Percentiles rank a stretch among this genome's conserved stretches.
These are phyloP conservation scores for Leucoma salicis DNA, from an alignment of 2,888 invertebrate genomes.

Conservation along the genomic window DNA sequence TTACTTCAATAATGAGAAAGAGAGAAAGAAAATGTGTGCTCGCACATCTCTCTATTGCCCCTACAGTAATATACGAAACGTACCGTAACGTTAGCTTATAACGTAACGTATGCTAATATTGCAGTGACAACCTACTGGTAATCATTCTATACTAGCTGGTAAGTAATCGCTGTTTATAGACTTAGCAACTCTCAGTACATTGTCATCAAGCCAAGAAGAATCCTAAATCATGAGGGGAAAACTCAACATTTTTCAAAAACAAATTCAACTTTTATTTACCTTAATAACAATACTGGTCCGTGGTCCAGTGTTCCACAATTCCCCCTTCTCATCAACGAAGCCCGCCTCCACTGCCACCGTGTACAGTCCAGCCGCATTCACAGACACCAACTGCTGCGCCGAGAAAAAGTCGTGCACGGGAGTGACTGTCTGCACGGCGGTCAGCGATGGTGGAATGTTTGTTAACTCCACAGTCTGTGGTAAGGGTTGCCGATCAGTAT, in stretches of 20 bases:
- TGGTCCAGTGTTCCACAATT: conserved; percentile 95
- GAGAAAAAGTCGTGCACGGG: conserved; percentile 97
- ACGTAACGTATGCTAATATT: too few species aligned
- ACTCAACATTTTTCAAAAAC: too few species aligned
- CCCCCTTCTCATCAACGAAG: conserved; percentile 91
- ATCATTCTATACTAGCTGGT: too few species aligned
- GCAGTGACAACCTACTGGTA: too few species aligned
- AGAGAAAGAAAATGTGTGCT: too few species aligned
- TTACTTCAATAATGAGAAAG: too few species aligned
- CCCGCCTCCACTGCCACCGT: conserved; percentile 91
- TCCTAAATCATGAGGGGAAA: too few species aligned
- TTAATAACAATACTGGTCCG: conserved; percentile 88
- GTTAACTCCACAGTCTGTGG: conserved; percentile 62
- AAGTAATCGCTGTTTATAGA: neutral
- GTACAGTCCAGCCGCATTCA: conserved; percentile 74
- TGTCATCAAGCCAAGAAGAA: too few species aligned
- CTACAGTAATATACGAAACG: too few species aligned
- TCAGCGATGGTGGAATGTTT: conserved; percentile 64
- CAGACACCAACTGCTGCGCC: conserved; percentile 92
- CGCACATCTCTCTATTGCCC: too few species aligned
- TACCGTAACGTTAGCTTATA: too few species aligned
- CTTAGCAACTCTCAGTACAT: neutral
- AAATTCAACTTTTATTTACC: conserved; percentile 65
- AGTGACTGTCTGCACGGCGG: conserved; percentile 90
- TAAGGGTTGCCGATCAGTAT: neutral